phyloP scores from a whole-genome alignment of 2,797 vertebrate species.

The Leucoraja ocellata region DNA sequence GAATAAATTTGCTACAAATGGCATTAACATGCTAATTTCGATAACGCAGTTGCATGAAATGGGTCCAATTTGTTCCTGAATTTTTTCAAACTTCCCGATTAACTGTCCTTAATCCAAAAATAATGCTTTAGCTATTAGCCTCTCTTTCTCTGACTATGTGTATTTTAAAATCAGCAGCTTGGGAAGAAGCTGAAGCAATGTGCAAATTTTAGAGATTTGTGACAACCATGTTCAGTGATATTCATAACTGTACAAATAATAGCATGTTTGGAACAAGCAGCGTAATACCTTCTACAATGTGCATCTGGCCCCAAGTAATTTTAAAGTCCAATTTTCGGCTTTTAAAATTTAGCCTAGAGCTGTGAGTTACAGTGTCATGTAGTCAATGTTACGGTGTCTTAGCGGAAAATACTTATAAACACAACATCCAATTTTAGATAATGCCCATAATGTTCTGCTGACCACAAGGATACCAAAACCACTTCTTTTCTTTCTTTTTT shows the following conservation, averaged over 20 bases:
- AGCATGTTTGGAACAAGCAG: background rate
- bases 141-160: background rate
- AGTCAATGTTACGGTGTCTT: too few species aligned
- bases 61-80: background rate
- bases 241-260: background rate
- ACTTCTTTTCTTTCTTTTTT: background rate
- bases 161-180: background rate
- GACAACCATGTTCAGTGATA: background rate
- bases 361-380: background rate
- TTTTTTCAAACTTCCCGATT: background rate
- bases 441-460: background rate
- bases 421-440: background rate
- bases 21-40: background rate
- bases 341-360: background rate
- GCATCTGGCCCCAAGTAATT: background rate
- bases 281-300: background rate
- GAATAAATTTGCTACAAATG: conserved; percentile 4
- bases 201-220: background rate
- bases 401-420: background rate
- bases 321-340: background rate
- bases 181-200: background rate
- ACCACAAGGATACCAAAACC: background rate
- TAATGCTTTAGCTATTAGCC: conserved; percentile 3
- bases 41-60: conserved; percentile 15
- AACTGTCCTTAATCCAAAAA: conserved; percentile 14